These are phyloP conservation scores for Cathartes aura DNA, from an alignment of 2,113 vertebrate genomes.

Conservation along the genomic window DNA sequence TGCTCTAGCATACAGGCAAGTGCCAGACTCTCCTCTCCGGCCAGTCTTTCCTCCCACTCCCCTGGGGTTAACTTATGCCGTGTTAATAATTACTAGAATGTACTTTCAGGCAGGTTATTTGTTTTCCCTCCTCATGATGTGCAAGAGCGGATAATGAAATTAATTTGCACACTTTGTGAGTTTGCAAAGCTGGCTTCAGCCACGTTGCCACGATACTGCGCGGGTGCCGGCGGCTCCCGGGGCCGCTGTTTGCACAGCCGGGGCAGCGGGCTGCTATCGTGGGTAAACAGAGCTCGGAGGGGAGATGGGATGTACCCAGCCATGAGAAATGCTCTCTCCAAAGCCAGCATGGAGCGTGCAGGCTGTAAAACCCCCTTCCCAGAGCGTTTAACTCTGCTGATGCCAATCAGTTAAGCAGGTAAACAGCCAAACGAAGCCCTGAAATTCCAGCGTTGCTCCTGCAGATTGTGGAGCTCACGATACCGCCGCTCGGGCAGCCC, in stretches of 20 bases:
- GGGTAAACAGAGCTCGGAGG: background rate
- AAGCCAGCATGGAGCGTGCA: background rate
- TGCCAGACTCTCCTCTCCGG: background rate
- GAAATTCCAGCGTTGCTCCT: background rate
- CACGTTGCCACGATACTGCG: constrained; percentile 85
- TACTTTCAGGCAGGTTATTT: constrained; percentile 69
- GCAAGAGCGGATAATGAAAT: constrained; percentile 82
- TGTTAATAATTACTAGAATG: constrained; percentile 65
- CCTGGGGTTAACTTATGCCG: background rate
- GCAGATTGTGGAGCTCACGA: accelerated
- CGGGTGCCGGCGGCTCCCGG: constrained; percentile 62
- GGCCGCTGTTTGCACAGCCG: constrained; percentile 77
- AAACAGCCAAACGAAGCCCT: background rate
- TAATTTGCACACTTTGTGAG: constrained; percentile 80
- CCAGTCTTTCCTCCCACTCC: background rate
- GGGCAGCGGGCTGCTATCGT: background rate
- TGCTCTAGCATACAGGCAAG: background rate
- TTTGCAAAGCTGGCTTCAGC: constrained; percentile 71
- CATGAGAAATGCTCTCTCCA: background rate
- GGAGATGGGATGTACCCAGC: background rate
- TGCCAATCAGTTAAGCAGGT: background rate
- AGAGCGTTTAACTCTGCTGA: background rate
- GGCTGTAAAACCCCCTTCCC: background rate
- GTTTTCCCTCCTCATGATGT: constrained; percentile 73
- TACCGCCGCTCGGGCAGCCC: background rate